Percentiles rank a stretch among this genome's conserved stretches.
Conservation (phyloP, 2,888 invertebrate genomes). For the Microplitis manilae region DNA sequence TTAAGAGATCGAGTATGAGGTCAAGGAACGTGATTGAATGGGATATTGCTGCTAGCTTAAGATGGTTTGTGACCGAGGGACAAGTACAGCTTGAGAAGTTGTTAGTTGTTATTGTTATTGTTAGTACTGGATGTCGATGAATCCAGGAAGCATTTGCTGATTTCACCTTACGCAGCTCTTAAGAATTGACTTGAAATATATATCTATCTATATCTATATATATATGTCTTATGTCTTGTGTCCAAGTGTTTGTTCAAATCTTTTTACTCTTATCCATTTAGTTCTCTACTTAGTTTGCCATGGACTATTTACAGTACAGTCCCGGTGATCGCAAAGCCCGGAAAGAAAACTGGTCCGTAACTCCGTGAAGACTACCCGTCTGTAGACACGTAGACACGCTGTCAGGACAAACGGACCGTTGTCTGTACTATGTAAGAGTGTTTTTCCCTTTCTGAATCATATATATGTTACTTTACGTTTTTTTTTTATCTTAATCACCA, state of each 20-base stretch:
- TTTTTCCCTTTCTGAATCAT: background rate
- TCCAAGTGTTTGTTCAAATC: slow-evolving; percentile 1
- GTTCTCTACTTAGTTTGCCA: background rate
- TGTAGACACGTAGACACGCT: slow-evolving; percentile 5
- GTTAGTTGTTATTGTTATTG: slow-evolving; percentile 1
- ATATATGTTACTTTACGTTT: background rate
- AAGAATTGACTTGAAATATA: background rate
- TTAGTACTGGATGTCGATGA: background rate
- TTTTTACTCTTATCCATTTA: background rate
- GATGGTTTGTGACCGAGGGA: slow-evolving; percentile 12
- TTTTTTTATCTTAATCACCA: too few relatives aligned
- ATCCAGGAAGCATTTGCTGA: slow-evolving; percentile 21
- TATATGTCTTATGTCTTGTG: background rate
- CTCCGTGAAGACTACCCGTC: slow-evolving; percentile 7
- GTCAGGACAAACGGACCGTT: slow-evolving; percentile 21
- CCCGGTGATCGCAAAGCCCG: background rate
- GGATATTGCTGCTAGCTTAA: background rate
- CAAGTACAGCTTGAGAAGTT: background rate
- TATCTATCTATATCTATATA: slow-evolving; percentile 8
- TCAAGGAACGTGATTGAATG: slow-evolving; percentile 18
- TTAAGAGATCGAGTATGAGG: slow-evolving; percentile 9
- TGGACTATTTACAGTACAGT: slow-evolving; percentile 1
- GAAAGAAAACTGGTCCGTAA: slow-evolving; percentile 20
- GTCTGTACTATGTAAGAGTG: background rate
- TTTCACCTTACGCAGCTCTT: slow-evolving; percentile 17